These are phyloP conservation scores for Aphidius ervi DNA, from an alignment of 1,140 invertebrate genomes.

Conservation along the genomic window DNA sequence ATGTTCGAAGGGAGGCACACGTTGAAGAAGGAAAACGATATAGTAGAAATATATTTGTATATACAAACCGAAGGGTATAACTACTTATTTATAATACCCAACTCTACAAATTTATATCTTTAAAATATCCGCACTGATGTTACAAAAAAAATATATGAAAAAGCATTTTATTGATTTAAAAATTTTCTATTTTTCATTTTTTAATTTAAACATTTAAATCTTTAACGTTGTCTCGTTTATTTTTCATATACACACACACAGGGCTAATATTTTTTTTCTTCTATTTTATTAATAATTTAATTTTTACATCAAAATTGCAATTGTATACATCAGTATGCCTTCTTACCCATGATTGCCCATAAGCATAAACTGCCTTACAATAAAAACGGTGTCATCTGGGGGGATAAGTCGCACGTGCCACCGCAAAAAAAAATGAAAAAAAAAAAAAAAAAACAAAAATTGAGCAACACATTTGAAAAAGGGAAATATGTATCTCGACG, in stretches of 20 bases:
- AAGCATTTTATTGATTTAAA: constrained; percentile 29
- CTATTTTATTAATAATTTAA: too few species aligned
- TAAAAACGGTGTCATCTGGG: constrained; percentile 47
- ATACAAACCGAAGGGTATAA: not conserved
- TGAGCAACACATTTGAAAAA: constrained; percentile 3
- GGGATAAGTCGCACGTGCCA: constrained; percentile 38
- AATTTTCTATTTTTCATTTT: constrained; percentile 15
- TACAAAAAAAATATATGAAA: constrained; percentile 22
- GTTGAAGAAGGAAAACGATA: not conserved
- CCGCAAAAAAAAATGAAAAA: constrained; percentile 17
- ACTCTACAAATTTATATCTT: not conserved
- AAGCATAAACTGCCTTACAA: constrained; percentile 36
- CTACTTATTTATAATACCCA: constrained; percentile 14
- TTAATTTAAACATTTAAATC: constrained; percentile 1
- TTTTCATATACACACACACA: constrained; percentile 14
- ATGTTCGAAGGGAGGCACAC: not conserved
- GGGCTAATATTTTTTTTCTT: too few species aligned
- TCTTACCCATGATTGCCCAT: constrained; percentile 36
- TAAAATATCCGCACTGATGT: constrained; percentile 23
- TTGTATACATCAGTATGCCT: too few species aligned
- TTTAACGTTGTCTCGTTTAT: constrained; percentile 5
- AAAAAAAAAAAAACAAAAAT: constrained; percentile 11
- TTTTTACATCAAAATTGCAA: too few species aligned
- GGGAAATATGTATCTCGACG: constrained; percentile 12
- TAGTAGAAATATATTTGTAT: too few species aligned